Evolutionary conservation across 2,888 invertebrate genomes (phyloP), one percentile per base, ranked within the genome.

Genomic region (Leptothorax acervorum): DNA sequence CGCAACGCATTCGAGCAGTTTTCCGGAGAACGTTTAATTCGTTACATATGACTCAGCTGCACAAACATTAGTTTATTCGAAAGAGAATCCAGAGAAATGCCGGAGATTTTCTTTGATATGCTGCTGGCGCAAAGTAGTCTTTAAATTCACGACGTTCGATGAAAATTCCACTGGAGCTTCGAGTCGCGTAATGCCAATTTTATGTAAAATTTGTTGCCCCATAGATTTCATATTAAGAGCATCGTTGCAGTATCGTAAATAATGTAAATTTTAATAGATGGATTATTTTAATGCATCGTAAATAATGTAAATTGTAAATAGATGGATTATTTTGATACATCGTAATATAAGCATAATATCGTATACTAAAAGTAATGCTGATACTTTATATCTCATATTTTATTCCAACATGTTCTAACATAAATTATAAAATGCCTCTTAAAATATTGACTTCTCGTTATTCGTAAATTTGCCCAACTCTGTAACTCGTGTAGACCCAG

Each of bases 31-130:
- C 79, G 60, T 81, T 74, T 81, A 81, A 81, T 74, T 81, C 60
- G 75, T 81, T 81, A 81, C 74, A 60, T 81, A 81, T 39, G 79
- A 74, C 39, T 81, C 79, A 81, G 79, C 74, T 74, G 79, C 35
- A 18, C 74, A 81, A 81, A 81, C 79, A 81, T 74, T 79, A 28
- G 60, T 48, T 48, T 35, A 60, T 12, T 60, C 60, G 60, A 79
- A 79, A 79, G 79, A 70, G 78, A 70, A 9, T 48, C 60, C 48
- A 35, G 48, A 35, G 57, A 48, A 45, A 79, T 79, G 73, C 60
- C 79, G n/a, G 57, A 35, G 57, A 45, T 39, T 74, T 73, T 73
- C 79, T 81, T 81, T 73, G 60, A 81, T 81, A 73, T 57, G 42
- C 35, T 48, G 45, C 45, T 23, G 53, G 66, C n/a, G 66, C 48